A percentile compares a stretch with the other conserved stretches of the same genome.
These are phyloP conservation scores for Pangasianodon hypophthalmus DNA, from an alignment of 2,113 vertebrate genomes.

Conservation along the genomic window DNA sequence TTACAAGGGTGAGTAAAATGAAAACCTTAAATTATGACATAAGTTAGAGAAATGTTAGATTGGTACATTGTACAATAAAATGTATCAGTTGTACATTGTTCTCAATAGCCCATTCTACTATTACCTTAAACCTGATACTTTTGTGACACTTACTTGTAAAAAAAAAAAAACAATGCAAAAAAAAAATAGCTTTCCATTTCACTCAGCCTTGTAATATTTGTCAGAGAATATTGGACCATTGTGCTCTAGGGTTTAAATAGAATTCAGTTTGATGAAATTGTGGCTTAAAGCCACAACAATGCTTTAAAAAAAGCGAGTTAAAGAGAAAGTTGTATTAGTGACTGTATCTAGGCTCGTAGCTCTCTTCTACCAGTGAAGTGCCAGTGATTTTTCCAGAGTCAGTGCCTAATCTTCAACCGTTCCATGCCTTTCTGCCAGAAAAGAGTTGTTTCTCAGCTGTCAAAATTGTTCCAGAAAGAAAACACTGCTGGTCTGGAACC, in stretches of 20 bases:
- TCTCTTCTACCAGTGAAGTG: neutral
- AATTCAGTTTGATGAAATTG: neutral
- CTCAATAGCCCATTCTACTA: neutral
- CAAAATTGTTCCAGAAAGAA: neutral
- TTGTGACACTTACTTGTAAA: neutral
- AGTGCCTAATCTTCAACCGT: neutral
- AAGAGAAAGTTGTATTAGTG: neutral
- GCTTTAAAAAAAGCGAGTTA: neutral
- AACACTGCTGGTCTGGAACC: neutral
- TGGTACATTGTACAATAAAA: neutral
- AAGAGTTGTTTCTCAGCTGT: neutral
- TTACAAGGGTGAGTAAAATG: no score
- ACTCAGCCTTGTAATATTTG: neutral
- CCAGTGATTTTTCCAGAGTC: neutral
- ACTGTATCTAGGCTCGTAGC: neutral
- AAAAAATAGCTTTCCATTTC: neutral
- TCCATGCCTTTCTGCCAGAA: neutral
- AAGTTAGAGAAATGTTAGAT: neutral
- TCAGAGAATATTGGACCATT: neutral
- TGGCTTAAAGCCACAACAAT: neutral
- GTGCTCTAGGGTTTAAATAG: neutral
- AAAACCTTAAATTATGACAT: neutral
- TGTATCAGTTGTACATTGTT: neutral
- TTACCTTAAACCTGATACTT: neutral
- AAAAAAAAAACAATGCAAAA: neutral